Evolutionary conservation across 2,797 vertebrate genomes (phyloP), one percentile per base, ranked within the genome.

Genomic region (Coranthus polyacanthus): DNA sequence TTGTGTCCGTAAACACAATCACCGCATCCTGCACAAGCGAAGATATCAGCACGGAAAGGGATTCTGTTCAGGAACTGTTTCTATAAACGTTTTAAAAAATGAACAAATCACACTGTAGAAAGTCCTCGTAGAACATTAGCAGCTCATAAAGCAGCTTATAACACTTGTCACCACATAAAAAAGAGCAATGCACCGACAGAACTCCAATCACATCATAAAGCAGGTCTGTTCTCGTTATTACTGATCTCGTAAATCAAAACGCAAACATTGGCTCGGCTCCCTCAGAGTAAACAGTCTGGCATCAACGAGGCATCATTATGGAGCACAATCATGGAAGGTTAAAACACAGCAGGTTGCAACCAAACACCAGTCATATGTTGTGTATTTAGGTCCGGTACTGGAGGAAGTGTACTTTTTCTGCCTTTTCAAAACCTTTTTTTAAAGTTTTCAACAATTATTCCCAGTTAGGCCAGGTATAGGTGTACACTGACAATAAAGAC

Each of bases 161-260:
- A 32, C 36, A 45, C 21, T 38, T 46, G 17, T 51, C 47, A 16
- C 61, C 66, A 49, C 10, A 41, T 51, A 17, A 29, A 20, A 61
- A 59, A 41, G 26, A 80, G 49, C 50, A 60, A 64, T 44, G 43
- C 6, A 8, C 20, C 6, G 24, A 36, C 26, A 18, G 53, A 59
- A 60, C 20, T 24, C 51, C 2, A 54, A 76, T 57, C 45, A 62
- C 37, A 37, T 43, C 29, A 55, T 16, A 15, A 5, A 43, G 8
- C 18, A 55, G 65, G 24, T 62, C 57, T 63, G 51, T 47, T 83
- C 55, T 82, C 68, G 65, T 83, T 67, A 79, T 72, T 55, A 57
- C 36, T 20, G 47, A 77, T 72, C 55, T 87, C 9, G 17, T 81
- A 64, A 86, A 86, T 83, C 83, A 78, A 58, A 84, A 80, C 55